Percentiles rank a stretch among this genome's conserved stretches.
Conservation (phyloP, 2,888 invertebrate genomes). For the Caradrina kadenii region DNA sequence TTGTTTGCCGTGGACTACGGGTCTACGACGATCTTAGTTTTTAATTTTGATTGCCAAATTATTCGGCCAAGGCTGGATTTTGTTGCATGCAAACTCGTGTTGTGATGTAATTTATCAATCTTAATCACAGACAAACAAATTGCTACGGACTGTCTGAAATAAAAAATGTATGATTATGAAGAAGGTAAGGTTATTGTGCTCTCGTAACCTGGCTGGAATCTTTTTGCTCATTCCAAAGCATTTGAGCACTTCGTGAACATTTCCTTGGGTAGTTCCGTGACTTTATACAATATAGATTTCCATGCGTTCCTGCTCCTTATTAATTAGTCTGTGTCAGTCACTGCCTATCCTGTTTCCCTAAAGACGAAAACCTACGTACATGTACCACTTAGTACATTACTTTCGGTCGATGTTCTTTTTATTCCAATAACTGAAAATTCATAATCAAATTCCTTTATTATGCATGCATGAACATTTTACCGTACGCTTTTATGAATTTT, state of each 20-base stretch:
- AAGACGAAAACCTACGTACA: background rate
- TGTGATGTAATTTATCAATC: slow-evolving; percentile 27
- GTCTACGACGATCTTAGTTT: slow-evolving; percentile 26
- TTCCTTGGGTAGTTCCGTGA: background rate
- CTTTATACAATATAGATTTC: background rate
- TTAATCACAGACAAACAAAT: slow-evolving; percentile 3
- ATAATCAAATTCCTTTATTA: background rate
- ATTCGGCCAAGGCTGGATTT: slow-evolving; percentile 52
- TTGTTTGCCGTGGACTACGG: slow-evolving; percentile 42
- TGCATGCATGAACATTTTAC: background rate
- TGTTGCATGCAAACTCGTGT: slow-evolving; percentile 17
- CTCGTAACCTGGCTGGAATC: background rate
- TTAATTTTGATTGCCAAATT: slow-evolving; percentile 53
- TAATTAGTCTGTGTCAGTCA: no score
- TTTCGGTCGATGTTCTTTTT: no score
- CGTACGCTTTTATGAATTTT: background rate
- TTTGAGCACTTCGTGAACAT: background rate
- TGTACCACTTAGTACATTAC: no score
- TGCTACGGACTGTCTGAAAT: background rate
- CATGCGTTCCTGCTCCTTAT: no score
- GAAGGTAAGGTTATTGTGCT: slow-evolving; percentile 1
- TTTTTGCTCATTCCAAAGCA: background rate
- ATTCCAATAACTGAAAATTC: no score
- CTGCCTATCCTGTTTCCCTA: background rate
- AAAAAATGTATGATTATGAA: background rate